Evolutionary conservation across 2,113 vertebrate species (phyloP), one percentile per base, ranked within the genome.

Genomic region (Brachionichthys hirsutus): DNA sequence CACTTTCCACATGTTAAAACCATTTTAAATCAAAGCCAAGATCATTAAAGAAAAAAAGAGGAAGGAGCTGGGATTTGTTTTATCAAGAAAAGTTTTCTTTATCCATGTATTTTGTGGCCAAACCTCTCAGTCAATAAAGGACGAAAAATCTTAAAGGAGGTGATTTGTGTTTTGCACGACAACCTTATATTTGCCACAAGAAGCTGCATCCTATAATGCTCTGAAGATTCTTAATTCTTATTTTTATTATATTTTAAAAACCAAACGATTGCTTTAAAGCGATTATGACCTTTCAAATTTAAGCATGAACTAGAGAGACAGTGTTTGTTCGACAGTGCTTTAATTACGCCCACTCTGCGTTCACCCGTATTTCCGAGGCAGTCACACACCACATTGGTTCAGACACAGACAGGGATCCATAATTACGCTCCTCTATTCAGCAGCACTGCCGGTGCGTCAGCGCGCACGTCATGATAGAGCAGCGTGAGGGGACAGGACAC

Each of bases 351-450:
- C 69, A 48, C 50, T 20, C 35, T 57, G 64, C 18, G 9, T 49
- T 48, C 42, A 53, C 40, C 45, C 18, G 38, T 7, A 49, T 66
- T 61, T 82, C 47, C 64, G 62, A 86, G 62, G 72, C 66, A 68
- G 64, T 4, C 69, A 70, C 65, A 46, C 61, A 53, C 54, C 64
- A 77, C 75, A 84, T 78, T 74, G 69, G 77, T 54, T 67, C 49
- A 67, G 70, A 83, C 73, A 83, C 73, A 78, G 56, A 78, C 63
- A 66, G 63, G 43, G 58, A 71, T 80, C 62, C 67, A 72, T 86
- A 83, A 87, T 87, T 83, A 77, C 67, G 36, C 71, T 82, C 51
- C 34, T 82, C 64, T 80, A 82, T 87, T 85, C 85, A 86, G 76
- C 56, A 67, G 80, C 62, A 67, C 54, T 66, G 80, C 54, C 73